Percentiles rank a stretch among this genome's conserved stretches.
Evolutionary conservation across 2,888 invertebrate genomes (phyloP).

Genomic region (Tinea semifulvella): DNA sequence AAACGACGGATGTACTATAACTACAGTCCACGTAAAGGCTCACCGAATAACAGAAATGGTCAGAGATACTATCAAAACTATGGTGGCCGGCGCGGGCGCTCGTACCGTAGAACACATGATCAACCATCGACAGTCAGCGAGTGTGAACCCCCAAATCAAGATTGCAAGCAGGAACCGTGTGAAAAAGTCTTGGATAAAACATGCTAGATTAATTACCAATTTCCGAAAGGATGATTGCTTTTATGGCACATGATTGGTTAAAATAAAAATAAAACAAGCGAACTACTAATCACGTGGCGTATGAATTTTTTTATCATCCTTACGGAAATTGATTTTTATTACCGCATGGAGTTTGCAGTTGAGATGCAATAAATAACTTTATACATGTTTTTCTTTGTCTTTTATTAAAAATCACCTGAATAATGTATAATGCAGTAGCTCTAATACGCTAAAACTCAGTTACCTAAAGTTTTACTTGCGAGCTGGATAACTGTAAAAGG

Average conservation of each 20-base stretch:
- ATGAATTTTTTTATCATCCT: constrained; percentile 2
- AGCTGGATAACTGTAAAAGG: too few species aligned
- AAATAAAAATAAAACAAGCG: too few species aligned
- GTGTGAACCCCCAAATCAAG: neutral
- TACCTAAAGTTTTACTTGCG: too few species aligned
- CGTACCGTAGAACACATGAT: constrained; percentile 3
- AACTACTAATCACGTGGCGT: too few species aligned
- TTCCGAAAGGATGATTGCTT: neutral
- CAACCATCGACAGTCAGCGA: neutral
- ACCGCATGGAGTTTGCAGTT: constrained; percentile 3
- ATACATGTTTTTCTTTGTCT: neutral
- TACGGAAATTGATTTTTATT: too few species aligned
- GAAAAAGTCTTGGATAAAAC: constrained; percentile 1
- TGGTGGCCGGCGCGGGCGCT: neutral
- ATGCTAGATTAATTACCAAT: neutral
- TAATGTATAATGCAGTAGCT: too few species aligned
- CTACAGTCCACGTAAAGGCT: neutral
- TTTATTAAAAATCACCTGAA: too few species aligned
- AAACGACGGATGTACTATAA: constrained; percentile 59
- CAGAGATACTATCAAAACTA: neutral
- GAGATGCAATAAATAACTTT: neutral
- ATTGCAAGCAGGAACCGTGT: neutral
- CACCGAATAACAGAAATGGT: too few species aligned
- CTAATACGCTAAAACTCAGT: too few species aligned
- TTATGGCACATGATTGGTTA: neutral